Conservation (phyloP, 2,888 invertebrate species). For the Galeruca laticollis region DNA sequence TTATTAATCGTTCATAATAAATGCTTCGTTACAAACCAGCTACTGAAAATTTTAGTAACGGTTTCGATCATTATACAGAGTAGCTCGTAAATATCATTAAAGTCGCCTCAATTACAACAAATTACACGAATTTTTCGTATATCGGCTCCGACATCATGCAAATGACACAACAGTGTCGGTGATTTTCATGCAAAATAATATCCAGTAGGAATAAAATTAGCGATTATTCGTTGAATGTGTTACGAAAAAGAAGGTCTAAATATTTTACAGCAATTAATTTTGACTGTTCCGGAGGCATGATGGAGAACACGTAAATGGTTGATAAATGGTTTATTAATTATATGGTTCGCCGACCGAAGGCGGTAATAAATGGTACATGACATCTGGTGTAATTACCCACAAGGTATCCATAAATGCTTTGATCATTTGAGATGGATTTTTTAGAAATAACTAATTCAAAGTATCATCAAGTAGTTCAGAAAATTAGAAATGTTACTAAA, state of each 20-base stretch:
- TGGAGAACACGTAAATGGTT: slow-evolving; percentile 41
- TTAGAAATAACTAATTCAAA: too few relatives aligned
- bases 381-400: slow-evolving; percentile 30
- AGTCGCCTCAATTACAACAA: slow-evolving; percentile 9
- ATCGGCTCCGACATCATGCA: slow-evolving; percentile 15
- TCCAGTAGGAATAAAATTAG: slow-evolving; percentile 20
- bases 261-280: slow-evolving; percentile 35
- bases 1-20: background rate
- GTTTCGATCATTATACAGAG: background rate
- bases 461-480: too few relatives aligned
- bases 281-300: slow-evolving; percentile 20
- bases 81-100: slow-evolving; percentile 12
- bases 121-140: slow-evolving; percentile 1
- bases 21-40: background rate
- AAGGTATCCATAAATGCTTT: background rate
- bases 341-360: slow-evolving; percentile 53
- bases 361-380: slow-evolving; percentile 56
- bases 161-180: slow-evolving; percentile 15
- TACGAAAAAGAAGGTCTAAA: slow-evolving; percentile 20
- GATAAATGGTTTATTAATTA: slow-evolving; percentile 61
- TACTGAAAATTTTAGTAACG: slow-evolving; percentile 10
- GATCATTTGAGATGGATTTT: too few relatives aligned
- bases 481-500: too few relatives aligned
- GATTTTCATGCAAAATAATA: slow-evolving; percentile 25
- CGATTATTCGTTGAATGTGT: slow-evolving; percentile 20